Base-by-base conservation (phyloP, 2,113 vertebrate species). In the Poeciliopsis turrubarensis region DNA sequence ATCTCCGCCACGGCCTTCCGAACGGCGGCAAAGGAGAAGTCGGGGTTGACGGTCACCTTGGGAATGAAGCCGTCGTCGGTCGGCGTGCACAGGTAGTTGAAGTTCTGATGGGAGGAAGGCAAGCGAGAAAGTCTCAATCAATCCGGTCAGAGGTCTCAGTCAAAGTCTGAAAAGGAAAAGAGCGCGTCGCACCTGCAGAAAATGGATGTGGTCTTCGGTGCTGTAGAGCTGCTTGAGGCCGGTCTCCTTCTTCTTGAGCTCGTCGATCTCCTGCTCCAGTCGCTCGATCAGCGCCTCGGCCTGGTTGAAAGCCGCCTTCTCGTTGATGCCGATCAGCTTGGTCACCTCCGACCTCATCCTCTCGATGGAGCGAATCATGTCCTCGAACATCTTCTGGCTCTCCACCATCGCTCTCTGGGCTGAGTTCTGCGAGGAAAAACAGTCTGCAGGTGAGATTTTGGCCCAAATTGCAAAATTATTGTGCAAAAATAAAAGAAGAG, bases 331-430 rank as follows among this genome's bases (percentile, higher is more conserved):
- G 19, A 95, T 95, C 88, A 95, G 87, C 85, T 94, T 95, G 79
- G 85, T 95, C 31, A 95, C 95, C 89, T 95, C 95, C 37, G 95
- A 92, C 87, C 94, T 94, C 94, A 95, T 95, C 85, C 95, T 92
- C 86, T 95, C 95, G 17, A 95, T 95, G 83, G 94, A 93, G 77
- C 92, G 94, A 69, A 95, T 94, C 95, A 95, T 95, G 72, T 95
- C 95, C 72, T 94, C 93, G 29, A 95, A 95, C 94, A 95, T 95
- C 89, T 95, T 95, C 88, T 95, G 94, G 79, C 95, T 95, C 72
- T 95, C 95, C 34, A 92, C 81, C 95, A 95, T 95, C 84, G 95
- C 94, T 83, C 95, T 92, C 71, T 95, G 94, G 32, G 95, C 95
- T 0, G 94, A 95, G 83, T 93, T 95, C 95, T 95, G 87, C 1